Evolutionary conservation across 2,888 invertebrate species (phyloP), one percentile per base, ranked within the genome.

Genomic region (Hirtodrosophila trivittata): DNA sequence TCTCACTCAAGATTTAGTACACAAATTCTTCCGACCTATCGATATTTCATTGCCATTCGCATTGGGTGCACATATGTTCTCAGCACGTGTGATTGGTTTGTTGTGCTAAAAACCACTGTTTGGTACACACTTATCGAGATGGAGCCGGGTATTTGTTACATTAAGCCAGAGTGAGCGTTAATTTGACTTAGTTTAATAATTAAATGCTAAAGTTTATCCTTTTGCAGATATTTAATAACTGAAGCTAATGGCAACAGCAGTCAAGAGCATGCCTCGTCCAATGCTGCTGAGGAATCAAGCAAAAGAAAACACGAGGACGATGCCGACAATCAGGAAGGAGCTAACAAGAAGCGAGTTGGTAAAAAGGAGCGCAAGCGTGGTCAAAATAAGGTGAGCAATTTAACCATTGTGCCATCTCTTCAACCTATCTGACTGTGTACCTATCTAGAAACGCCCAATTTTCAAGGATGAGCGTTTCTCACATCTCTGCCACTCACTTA

Each of bases 61-160:
- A 41, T 28, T n/a, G 28, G 5, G 2, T 9, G 5, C 67, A 56
- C 46, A 51, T 60, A 59, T 51, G 1, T 8, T n/a, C n/a, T n/a
- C 18, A 58, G 42, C 84, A 81, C 81, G 84, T 78, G 78, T 42
- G 51, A 32, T 47, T 55, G 69, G 62, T 66, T 67, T 67, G 41
- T 52, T 42, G 64, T 64, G 5, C 58, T 72, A 60, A 62, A 60
- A 41, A 8, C n/a, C 33, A 21, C 5, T n/a, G 56, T 65, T 73
- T 60, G 51, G 72, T 49, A 62, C 66, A 87, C 86, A 82, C 0
- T 18, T 9, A 28, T 7, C 30, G 14, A 6, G 59, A 90, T 90
- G 90, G 90, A 90, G 64, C 71, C 87, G 10, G 90, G 90, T 9
- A 90, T 90, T 77, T 90, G 90, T 49, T 90, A 88, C 39, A 90